Evolutionary conservation across 2,888 invertebrate species (phyloP).

Genomic region (Ormyrus nitidulus): DNA sequence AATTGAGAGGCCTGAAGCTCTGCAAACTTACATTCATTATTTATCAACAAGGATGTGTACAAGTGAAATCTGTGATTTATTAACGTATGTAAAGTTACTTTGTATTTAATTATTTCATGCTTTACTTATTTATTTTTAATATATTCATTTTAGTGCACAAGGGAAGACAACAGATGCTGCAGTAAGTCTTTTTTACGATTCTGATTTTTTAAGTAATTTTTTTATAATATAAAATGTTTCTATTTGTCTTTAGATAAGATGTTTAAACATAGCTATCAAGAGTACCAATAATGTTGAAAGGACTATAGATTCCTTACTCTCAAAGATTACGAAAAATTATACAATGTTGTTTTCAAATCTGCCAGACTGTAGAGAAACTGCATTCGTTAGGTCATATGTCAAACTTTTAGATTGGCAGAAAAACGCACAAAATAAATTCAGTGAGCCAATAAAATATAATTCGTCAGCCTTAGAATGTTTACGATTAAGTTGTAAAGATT

Average conservation of each 20-base stretch:
- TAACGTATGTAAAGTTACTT: slow-evolving; percentile 79
- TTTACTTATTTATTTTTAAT: slow-evolving; percentile 13
- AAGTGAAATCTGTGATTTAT: slow-evolving; percentile 82
- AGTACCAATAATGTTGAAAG: slow-evolving; percentile 68
- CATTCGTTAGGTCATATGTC: slow-evolving; percentile 70
- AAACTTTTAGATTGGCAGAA: slow-evolving; percentile 79
- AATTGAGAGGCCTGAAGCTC: slow-evolving; percentile 82
- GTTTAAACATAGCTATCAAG: slow-evolving; percentile 69
- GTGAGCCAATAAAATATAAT: slow-evolving; percentile 65
- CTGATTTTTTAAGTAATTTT: slow-evolving; percentile 21
- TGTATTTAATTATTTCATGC: slow-evolving; percentile 18
- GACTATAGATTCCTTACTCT: slow-evolving; percentile 60
- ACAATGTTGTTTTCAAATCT: slow-evolving; percentile 70
- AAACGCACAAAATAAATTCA: slow-evolving; percentile 74
- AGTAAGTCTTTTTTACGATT: slow-evolving; percentile 75
- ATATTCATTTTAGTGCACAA: slow-evolving; percentile 78
- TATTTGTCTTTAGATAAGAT: slow-evolving; percentile 67
- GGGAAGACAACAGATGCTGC: slow-evolving; percentile 83
- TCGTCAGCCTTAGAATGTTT: slow-evolving; percentile 77
- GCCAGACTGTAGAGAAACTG: slow-evolving; percentile 70
- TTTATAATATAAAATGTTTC: slow-evolving; percentile 24
- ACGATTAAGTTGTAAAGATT: slow-evolving; percentile 76
- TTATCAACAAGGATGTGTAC: slow-evolving; percentile 82
- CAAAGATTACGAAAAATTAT: slow-evolving; percentile 69
- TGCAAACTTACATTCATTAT: slow-evolving; percentile 86